Evolutionary conservation across 2,113 vertebrate genomes (phyloP), one percentile per base, ranked within the genome.

Genomic region (Corythaeola cristata): DNA sequence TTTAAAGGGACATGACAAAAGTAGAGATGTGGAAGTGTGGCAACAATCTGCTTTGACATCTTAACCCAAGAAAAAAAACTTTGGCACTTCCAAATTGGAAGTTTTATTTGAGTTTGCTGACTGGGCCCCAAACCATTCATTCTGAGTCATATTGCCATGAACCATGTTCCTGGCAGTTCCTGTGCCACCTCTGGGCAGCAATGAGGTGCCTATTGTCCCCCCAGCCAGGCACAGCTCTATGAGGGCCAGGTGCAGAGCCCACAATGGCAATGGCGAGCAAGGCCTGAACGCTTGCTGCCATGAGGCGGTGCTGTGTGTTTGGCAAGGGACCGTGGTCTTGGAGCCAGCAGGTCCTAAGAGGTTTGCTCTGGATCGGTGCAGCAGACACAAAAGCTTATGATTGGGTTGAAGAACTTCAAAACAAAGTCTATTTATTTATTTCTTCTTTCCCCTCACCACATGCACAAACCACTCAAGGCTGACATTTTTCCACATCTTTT

Each of bases 71-170:
- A 24, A 44, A 93, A 77, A 83, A 39, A 62, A 17, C 21, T 79
- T 69, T 3, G 18, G 24, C 37, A 44, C 37, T 76, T 89, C 45
- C 74, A 83, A 69, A 89, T 6, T 6, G 26, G 11, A 87, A 78
- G 21, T 58, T 90, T 53, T 45, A 73, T 52, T 81, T 76, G 74
- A 89, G 41, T 79, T 95, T 80, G 32, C 81, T 92, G 74, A 50
- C 26, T 45, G 52, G 27, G 37, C n/a, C 59, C 28, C 28, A 79
- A 2, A 49, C 35, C 24, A n/a, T 62, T 49, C 13, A 33, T 20
- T 47, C 23, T 63, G 68, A 78, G 23, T 41, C 14, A 12, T 10
- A 33, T 39, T 3, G 2, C n/a, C 30, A 66, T 0, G 2, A 59
- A 11, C 24, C 12, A 11, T 11, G 15, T 30, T 85, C 20, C 53